Percentiles rank a stretch among this genome's conserved stretches.
Conservation (phyloP, 1,140 invertebrate genomes). For the Eciton burchellii region DNA sequence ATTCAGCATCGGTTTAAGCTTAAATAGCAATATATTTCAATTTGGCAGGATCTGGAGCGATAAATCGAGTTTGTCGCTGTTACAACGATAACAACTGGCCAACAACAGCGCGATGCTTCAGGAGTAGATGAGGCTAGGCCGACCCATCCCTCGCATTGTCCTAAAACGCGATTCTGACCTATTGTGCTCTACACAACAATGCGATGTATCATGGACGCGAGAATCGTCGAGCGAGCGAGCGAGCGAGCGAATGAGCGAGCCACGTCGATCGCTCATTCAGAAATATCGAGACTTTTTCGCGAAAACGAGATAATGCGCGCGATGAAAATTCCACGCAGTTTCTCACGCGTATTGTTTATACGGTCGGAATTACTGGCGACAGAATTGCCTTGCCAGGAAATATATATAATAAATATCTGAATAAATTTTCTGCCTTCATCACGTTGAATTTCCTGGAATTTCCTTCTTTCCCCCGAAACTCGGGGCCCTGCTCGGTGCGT, state of each 20-base stretch:
- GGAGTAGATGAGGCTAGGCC: constrained; percentile 56
- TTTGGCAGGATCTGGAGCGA: background rate
- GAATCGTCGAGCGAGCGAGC: background rate
- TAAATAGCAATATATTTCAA: background rate
- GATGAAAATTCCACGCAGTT: too few species aligned
- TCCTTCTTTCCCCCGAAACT: too few species aligned
- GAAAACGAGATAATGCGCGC: background rate
- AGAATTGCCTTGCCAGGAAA: too few species aligned
- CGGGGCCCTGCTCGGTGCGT: too few species aligned
- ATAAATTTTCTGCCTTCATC: too few species aligned
- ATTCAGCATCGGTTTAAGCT: background rate
- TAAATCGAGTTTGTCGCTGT: constrained; percentile 27
- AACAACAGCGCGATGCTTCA: constrained; percentile 31
- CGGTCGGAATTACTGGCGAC: too few species aligned
- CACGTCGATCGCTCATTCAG: background rate
- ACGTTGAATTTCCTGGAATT: too few species aligned
- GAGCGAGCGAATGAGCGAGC: background rate
- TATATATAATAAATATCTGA: too few species aligned
- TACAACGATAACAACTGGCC: background rate
- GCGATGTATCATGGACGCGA: constrained; percentile 46
- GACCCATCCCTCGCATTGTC: constrained; percentile 70
- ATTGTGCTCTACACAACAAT: constrained; percentile 65
- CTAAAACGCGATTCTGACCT: constrained; percentile 57
- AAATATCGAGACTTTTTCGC: background rate
- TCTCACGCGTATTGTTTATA: too few species aligned